Base-by-base conservation (phyloP, 2,888 invertebrate species). In the Andrena trimmerana region DNA sequence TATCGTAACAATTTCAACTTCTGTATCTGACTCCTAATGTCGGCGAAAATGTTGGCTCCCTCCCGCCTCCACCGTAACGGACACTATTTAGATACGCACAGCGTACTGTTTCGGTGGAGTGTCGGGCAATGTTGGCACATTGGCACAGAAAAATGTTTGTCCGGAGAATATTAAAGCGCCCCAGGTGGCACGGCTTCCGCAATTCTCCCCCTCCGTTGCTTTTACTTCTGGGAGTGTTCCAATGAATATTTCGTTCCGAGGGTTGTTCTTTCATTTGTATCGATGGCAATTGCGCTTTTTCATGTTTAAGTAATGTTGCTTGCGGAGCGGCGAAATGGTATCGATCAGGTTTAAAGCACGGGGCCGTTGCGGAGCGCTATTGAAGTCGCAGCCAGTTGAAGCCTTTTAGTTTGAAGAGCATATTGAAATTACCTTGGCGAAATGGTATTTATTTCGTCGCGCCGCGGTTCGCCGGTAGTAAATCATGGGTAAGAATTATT, bases 401-500 rank as follows among this genome's bases (percentile, higher is more conserved):
- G 42, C 42, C 42, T 42, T 42, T 42, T 42, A 42, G 42, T 42
- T 16, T 42, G 16, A 42, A 42, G 42, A 42, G 42, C 16, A 16
- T 16, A 42, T 42, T 42, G 42, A 42, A 42, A 42, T 42, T 42
- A 42, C 16, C 42, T 42, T 16, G 16, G 42, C 42, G 42, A 16
- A 42, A 16, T 16, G 13, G 5, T 16, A 42, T 42, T 42, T 16
- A 42, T 42, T 42, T 42, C 16, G 42, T 5, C 24, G 24, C 57
- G 24, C 54, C 57, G 27, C 27, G 7, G 42, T 66, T 66, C 48
- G n/a, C n/a, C 10, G 16, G 16, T 59, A 20, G 24, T 62, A 20
- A 29, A 27, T 31, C 20, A 20, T 36, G 36, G 36, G 54, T 6
- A 33, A 65, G 20, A 81, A 79, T 78, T 63, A 78, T 74, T 29